Percentiles rank a stretch among this genome's conserved stretches.
Evolutionary conservation across 2,797 vertebrate species (phyloP).

Genomic region (Pteronotus mesoamericanus): DNA sequence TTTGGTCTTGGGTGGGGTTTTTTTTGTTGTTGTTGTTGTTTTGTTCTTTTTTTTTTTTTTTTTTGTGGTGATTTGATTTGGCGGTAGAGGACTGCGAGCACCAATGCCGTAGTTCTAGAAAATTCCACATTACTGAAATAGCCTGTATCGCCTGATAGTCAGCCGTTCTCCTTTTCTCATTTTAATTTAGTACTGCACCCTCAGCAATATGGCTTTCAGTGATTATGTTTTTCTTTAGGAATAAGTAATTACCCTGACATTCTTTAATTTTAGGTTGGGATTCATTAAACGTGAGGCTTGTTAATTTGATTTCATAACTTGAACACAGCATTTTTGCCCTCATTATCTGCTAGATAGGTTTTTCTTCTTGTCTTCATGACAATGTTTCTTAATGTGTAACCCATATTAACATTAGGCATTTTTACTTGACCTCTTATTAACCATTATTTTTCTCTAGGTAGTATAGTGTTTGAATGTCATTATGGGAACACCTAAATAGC

Average conservation of each 20-base stretch:
- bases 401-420: neutral
- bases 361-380: neutral
- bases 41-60: conserved; percentile 10
- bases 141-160: neutral
- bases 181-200: neutral
- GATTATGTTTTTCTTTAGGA: neutral
- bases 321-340: neutral
- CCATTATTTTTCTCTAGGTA: neutral
- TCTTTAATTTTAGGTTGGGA: conserved; percentile 34
- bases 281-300: conserved; percentile 23
- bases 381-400: neutral
- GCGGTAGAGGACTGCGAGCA: neutral
- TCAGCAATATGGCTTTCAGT: neutral
- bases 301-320: conserved; percentile 17
- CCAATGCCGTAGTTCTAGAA: conserved; percentile 22
- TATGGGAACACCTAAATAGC: neutral
- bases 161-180: conserved; percentile 10
- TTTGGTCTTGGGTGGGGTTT: neutral
- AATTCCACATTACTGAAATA: neutral
- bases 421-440: conserved; percentile 37
- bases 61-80: conserved; percentile 13
- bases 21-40: too few species aligned
- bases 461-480: neutral
- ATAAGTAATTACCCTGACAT: neutral
- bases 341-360: neutral